Evolutionary conservation across 2,888 invertebrate species (phyloP).

Genomic region (Hemistola chrysoprasaria): DNA sequence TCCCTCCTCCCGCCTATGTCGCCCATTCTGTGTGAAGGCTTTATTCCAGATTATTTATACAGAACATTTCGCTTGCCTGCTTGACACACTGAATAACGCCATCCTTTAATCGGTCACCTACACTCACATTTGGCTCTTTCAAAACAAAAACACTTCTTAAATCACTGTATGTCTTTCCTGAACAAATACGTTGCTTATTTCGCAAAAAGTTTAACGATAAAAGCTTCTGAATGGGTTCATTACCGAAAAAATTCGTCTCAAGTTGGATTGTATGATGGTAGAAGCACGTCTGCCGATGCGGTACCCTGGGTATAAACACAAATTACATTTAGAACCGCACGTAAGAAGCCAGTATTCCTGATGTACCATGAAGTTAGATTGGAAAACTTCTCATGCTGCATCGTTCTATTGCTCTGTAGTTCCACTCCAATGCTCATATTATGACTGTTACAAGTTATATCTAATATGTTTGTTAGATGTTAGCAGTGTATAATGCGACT

Average conservation of each 20-base stretch:
- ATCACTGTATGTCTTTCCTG: slow-evolving; percentile 2
- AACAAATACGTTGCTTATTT: slow-evolving; percentile 21
- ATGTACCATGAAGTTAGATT: slow-evolving; percentile 70
- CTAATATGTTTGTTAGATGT: slow-evolving; percentile 25
- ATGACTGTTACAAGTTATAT: slow-evolving; percentile 33
- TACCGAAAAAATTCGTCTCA: slow-evolving; percentile 30
- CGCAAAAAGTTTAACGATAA: slow-evolving; percentile 35
- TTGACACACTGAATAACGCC: slow-evolving; percentile 63
- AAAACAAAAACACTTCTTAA: slow-evolving; percentile 6
- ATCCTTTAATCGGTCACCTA: slow-evolving; percentile 54
- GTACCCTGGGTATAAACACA: slow-evolving; percentile 36
- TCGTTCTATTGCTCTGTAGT: slow-evolving; percentile 55
- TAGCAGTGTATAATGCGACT: slow-evolving; percentile 6
- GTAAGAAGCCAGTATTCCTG: slow-evolving; percentile 59
- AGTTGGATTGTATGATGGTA: slow-evolving; percentile 20
- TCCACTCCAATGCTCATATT: slow-evolving; percentile 47
- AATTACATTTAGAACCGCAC: slow-evolving; percentile 52
- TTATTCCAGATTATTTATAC: slow-evolving; percentile 74
- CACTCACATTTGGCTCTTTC: slow-evolving; percentile 26
- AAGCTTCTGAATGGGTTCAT: slow-evolving; percentile 34
- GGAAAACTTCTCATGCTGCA: slow-evolving; percentile 66
- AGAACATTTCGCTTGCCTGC: slow-evolving; percentile 61
- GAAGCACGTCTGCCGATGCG: slow-evolving; percentile 25
- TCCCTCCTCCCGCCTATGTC: slow-evolving; percentile 63
- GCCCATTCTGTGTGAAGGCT: slow-evolving; percentile 70